Evolutionary conservation across 2,888 invertebrate genomes (phyloP), one percentile per base, ranked within the genome.

Genomic region (Epiperipatus broadwayi): DNA sequence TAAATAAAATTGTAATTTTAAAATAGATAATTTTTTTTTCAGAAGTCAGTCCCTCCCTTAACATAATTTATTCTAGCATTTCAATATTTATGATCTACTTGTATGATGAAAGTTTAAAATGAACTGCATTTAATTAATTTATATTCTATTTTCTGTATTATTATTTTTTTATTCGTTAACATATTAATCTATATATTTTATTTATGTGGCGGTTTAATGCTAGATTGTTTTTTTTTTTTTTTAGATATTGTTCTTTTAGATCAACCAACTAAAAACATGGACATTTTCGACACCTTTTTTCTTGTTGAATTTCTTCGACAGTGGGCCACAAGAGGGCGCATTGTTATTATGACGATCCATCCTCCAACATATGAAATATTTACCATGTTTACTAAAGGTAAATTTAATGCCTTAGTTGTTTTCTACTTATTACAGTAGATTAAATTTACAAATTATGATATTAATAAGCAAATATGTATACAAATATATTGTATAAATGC

Each of bases 221-320:
- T n/a, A n/a, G n/a, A n/a, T n/a, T n/a, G 2, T 14, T 41, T 27
- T 41, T 30, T 12, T 36, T 47, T 52, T 15, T 81, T 84, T 54
- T 77, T 80, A 47, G 81, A 85, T 42, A 70, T 91, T 31, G 66
- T 91, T 1, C 71, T 85, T 20, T 63, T 89, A 40, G 87, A 89
- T 57, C 79, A 85, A 59, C 81, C 87, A 0, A 78, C 80, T 0
- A 71, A 73, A 51, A 79, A 78, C 41, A 77, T 84, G 73, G 89
- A 91, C 53, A 85, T 91, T 45, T 89, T 91, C 51, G 91, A 91
- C 53, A 84, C 87, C 0, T 91, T 89, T 61, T 91, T 91, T 59
- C 61, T 91, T 35, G 78, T 91, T 41, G 89, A 91, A 57, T 91
- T 87, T 58, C 63, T 91, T 47, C 70, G 87, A 46, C 85, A 87